These are phyloP conservation scores for Choristoneura fumiferana DNA, from an alignment of 1,140 invertebrate species.

Conservation along the genomic window DNA sequence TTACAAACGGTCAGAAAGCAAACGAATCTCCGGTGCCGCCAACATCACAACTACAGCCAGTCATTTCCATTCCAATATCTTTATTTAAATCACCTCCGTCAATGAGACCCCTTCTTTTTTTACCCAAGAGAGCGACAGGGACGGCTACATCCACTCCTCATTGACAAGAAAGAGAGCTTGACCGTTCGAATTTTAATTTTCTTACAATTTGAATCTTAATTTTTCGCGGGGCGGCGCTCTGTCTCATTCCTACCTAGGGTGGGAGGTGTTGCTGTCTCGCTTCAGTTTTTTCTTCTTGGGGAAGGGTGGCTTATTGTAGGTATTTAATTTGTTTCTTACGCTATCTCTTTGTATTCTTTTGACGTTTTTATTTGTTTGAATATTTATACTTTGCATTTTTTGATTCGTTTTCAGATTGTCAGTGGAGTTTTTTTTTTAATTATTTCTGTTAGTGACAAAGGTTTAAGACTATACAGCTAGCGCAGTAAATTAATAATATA, in stretches of 20 bases:
- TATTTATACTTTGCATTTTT: neutral
- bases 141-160: constrained; percentile 31
- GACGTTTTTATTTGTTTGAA: constrained; percentile 14
- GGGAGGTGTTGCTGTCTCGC: neutral
- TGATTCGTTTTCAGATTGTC: neutral
- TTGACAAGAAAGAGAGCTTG: constrained; percentile 44
- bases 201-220: constrained; percentile 77
- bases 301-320: constrained; percentile 17
- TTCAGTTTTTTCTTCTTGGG: constrained; percentile 7
- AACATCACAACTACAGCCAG: constrained; percentile 35
- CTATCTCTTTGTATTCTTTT: constrained; percentile 18
- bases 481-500: too few relatives aligned
- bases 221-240: constrained; percentile 55
- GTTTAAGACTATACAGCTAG: too few relatives aligned
- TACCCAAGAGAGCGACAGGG: constrained; percentile 37
- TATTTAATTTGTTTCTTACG: constrained; percentile 18
- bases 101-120: constrained; percentile 62
- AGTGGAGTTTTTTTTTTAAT: neutral
- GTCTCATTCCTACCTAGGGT: constrained; percentile 25
- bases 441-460: too few relatives aligned
- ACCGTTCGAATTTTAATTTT: constrained; percentile 76
- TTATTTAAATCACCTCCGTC: constrained; percentile 43
- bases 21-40: neutral
- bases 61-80: constrained; percentile 62
- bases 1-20: neutral